Evolutionary conservation across 2,113 vertebrate genomes (phyloP).

Genomic region (Dendrocopos noguchii): DNA sequence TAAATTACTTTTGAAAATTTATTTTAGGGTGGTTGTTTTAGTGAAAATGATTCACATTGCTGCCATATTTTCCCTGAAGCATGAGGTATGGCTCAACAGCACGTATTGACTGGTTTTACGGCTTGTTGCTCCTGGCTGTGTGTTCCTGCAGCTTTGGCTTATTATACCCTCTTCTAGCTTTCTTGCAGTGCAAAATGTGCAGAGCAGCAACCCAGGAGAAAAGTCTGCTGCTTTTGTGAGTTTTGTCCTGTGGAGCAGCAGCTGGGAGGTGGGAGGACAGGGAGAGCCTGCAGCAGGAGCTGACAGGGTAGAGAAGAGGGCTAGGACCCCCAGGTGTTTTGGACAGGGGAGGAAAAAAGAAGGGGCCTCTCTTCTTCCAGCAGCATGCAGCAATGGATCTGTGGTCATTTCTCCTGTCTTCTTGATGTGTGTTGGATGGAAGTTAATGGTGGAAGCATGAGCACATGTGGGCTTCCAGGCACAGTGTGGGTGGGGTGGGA

Average conservation of each 20-base stretch:
- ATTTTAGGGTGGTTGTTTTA: neutral
- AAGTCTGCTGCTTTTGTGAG: neutral
- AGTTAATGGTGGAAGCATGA: neutral
- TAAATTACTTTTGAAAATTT: neutral
- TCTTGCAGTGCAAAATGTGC: neutral
- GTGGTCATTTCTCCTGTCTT: neutral
- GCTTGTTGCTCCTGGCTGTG: neutral
- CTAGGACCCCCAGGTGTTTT: neutral
- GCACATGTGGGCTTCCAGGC: neutral
- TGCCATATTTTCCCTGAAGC: neutral
- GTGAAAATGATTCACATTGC: neutral
- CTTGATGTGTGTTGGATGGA: neutral
- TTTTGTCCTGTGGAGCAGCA: neutral
- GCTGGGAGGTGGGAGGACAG: accelerated
- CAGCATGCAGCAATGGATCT: neutral
- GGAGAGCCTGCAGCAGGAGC: neutral
- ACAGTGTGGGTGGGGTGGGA: accelerated
- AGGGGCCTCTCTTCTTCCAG: neutral
- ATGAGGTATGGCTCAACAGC: neutral
- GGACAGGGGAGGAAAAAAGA: neutral
- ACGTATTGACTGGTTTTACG: neutral
- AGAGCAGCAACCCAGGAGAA: neutral
- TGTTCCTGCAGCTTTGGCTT: neutral
- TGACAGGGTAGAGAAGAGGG: neutral
- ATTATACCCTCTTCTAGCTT: neutral